These are phyloP conservation scores for Quadroppia sp. DNA, from an alignment of 2,888 invertebrate genomes.

Conservation along the genomic window DNA sequence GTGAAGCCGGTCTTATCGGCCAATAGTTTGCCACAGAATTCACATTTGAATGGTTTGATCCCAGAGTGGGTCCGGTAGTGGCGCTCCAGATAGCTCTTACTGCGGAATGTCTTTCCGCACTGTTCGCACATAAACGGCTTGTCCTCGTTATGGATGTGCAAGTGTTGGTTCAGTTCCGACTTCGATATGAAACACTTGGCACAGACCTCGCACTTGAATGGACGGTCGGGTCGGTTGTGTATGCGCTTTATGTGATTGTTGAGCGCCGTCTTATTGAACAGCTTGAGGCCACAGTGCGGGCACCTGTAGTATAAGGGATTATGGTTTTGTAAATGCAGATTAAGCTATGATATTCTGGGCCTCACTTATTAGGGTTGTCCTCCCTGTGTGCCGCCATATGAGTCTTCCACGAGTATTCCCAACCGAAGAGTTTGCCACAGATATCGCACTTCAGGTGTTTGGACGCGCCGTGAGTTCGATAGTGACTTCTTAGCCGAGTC, in stretches of 20 bases:
- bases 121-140: constrained; percentile 49
- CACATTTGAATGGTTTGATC: constrained; percentile 46
- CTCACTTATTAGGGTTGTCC: constrained; percentile 45
- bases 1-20: constrained; percentile 45
- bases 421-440: constrained; percentile 46
- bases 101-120: constrained; percentile 49
- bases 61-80: constrained; percentile 46
- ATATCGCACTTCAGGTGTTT: constrained; percentile 45
- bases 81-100: constrained; percentile 46
- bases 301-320: neutral
- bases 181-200: constrained; percentile 47
- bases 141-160: constrained; percentile 48
- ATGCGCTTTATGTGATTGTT: constrained; percentile 47
- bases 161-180: constrained; percentile 48
- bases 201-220: constrained; percentile 48
- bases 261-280: constrained; percentile 48
- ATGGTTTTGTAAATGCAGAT: too few species aligned
- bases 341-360: neutral
- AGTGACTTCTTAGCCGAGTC: constrained; percentile 43
- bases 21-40: constrained; percentile 45
- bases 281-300: constrained; percentile 47
- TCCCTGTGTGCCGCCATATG: constrained; percentile 45
- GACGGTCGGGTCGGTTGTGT: constrained; percentile 46
- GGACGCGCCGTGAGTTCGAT: constrained; percentile 43
- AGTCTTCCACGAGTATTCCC: constrained; percentile 45